A percentile compares a stretch with the other conserved stretches of the same genome.
Conservation (phyloP, 2,113 vertebrate species). For the Etia nguti region DNA sequence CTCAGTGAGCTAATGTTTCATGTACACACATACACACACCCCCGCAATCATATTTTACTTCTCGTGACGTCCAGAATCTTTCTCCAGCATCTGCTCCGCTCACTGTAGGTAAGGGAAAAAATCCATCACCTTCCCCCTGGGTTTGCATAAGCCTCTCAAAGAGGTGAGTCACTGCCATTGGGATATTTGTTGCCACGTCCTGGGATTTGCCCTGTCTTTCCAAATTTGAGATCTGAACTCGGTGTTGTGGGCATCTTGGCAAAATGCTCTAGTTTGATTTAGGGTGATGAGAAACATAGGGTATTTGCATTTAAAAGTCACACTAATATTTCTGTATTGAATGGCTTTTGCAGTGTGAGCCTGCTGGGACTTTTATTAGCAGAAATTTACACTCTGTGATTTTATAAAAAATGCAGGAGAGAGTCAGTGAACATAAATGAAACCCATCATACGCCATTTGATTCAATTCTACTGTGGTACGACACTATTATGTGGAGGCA, state of each 20-base stretch:
- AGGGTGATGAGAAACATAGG: neutral
- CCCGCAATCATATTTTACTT: slow-evolving; percentile 69
- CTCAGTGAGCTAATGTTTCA: slow-evolving; percentile 49
- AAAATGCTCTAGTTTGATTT: slow-evolving; percentile 1
- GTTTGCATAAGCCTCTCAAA: slow-evolving; percentile 77
- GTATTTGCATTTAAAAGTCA: neutral
- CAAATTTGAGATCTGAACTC: slow-evolving; percentile 66
- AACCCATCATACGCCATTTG: slow-evolving; percentile 5
- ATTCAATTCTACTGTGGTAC: neutral
- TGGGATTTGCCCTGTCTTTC: slow-evolving; percentile 71
- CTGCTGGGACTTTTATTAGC: neutral
- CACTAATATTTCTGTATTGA: neutral
- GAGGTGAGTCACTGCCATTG: slow-evolving; percentile 67
- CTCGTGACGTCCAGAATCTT: slow-evolving; percentile 72
- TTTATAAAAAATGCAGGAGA: neutral
- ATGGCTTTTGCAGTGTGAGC: neutral
- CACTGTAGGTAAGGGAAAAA: slow-evolving; percentile 74
- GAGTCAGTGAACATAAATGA: neutral
- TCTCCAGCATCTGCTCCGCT: slow-evolving; percentile 76
- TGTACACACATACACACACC: slow-evolving; percentile 25
- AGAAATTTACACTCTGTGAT: neutral
- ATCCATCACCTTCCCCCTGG: slow-evolving; percentile 78
- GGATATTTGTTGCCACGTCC: slow-evolving; percentile 72
- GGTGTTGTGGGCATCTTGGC: slow-evolving; percentile 27
- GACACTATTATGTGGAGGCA: slow-evolving; percentile 15